Evolutionary conservation across 2,113 vertebrate species (phyloP), one percentile per base, ranked within the genome.

Genomic region (Herpetotheres cachinnans): DNA sequence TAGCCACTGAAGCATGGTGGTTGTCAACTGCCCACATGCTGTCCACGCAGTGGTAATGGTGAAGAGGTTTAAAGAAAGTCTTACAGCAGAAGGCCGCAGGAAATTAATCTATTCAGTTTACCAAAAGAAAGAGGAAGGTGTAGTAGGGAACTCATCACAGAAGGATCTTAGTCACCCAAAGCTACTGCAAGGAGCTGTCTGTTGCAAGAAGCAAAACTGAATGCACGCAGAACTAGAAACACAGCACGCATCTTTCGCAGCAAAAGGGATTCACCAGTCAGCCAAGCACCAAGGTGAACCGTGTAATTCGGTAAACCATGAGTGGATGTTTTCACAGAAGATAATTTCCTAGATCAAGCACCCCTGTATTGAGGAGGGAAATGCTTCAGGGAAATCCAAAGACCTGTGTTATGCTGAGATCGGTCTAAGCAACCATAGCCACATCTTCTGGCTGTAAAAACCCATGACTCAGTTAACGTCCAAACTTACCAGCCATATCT

Each of bases 41-140:
- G 65, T 29, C 47, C n/a, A 44, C n/a, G 61, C 20, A 27, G 42
- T 42, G 13, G 19, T 11, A 79, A 58, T 4, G 38, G 55, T 15
- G 18, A 79, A 86, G 26, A 74, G 13, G 6, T 54, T 73, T 63
- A 62, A 82, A 87, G 44, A 50, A 89, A 82, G 52, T 27, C 63
- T 91, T 89, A 67, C 13, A 84, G 56, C n/a, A 78, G 70, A 93
- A 95, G 11, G 20, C 38, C 78, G 10, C 59, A 74, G 86, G 59
- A 97, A 86, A 86, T 71, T 34, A 72, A 71, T 86, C 32, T 63
- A 72, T 49, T 80, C n/a, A 24, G 26, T 78, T 84, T 82, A 67
- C 22, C 17, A 24, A 70, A 87, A 92, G 34, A 94, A 96, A 95
- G 61, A 22, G 83, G 93, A 97, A 93, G 81, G 54, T 85, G 67